Evolutionary conservation across 2,888 invertebrate genomes (phyloP).

Genomic region (Drosophila atripex): DNA sequence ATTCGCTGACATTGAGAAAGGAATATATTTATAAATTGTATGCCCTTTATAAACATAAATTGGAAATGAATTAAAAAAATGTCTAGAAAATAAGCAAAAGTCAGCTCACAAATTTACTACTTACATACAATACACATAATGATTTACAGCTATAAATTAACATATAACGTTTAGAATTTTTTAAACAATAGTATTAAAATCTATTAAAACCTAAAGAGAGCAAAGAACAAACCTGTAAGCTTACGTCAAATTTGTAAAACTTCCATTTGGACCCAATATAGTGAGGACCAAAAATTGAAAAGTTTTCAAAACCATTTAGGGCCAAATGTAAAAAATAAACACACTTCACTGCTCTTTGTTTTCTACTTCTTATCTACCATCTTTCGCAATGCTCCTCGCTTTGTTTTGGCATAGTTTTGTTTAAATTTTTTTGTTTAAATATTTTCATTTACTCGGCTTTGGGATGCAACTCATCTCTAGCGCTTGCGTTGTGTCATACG

Average conservation of each 20-base stretch:
- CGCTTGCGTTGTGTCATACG: conserved; percentile 84
- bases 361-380: conserved; percentile 10
- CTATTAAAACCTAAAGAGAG: conserved; percentile 22
- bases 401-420: conserved; percentile 72
- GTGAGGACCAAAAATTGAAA: conserved; percentile 7
- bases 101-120: conserved; percentile 64
- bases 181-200: conserved; percentile 10
- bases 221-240: conserved; percentile 26
- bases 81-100: conserved; percentile 18
- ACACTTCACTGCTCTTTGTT: conserved; percentile 52
- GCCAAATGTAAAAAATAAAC: conserved; percentile 71
- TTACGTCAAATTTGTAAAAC: conserved; percentile 20
- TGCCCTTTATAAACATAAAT: background rate
- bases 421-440: conserved; percentile 62
- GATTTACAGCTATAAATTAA: conserved; percentile 19
- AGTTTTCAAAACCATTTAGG: conserved; percentile 32
- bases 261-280: background rate
- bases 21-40: conserved; percentile 1
- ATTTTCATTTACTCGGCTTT: conserved; percentile 81
- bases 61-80: conserved; percentile 3
- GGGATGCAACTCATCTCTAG: conserved; percentile 83
- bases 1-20: conserved; percentile 25
- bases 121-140: conserved; percentile 49
- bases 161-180: conserved; percentile 14
- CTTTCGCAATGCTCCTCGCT: conserved; percentile 60